A percentile compares a stretch with the other conserved stretches of the same genome.
These are phyloP conservation scores for Sebastes minor DNA, from an alignment of 2,797 vertebrate species.

Conservation along the genomic window DNA sequence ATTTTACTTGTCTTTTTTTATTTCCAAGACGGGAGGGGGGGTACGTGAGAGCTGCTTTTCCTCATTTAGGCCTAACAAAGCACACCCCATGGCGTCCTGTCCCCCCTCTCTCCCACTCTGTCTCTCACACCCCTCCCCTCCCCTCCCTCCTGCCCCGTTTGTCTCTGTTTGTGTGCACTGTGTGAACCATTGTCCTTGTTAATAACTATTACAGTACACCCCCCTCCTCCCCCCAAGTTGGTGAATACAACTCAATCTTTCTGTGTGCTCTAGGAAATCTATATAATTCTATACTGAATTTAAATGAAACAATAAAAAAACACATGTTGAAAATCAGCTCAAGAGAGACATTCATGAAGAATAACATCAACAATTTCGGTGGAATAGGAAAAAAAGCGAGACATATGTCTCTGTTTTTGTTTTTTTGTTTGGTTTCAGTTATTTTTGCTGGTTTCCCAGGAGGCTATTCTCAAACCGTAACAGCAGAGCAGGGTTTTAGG, in stretches of 20 bases:
- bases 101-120: constrained; percentile 32
- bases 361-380: constrained; percentile 53
- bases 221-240: constrained; percentile 53
- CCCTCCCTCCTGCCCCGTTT: constrained; percentile 52
- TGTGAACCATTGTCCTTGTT: constrained; percentile 81
- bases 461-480: constrained; percentile 59
- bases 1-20: constrained; percentile 69
- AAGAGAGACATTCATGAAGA: constrained; percentile 66
- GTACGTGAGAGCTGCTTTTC: constrained; percentile 71
- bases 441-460: constrained; percentile 73
- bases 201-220: constrained; percentile 75
- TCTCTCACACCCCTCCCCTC: constrained; percentile 63
- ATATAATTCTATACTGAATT: constrained; percentile 82
- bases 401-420: constrained; percentile 57
- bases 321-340: constrained; percentile 65
- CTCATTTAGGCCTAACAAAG: constrained; percentile 76
- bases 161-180: constrained; percentile 82
- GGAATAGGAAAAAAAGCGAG: constrained; percentile 21
- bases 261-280: constrained; percentile 86
- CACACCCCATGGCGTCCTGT: constrained; percentile 70
- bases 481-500: constrained; percentile 64
- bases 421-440: constrained; percentile 74
- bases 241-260: constrained; percentile 80
- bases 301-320: constrained; percentile 75
- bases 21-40: constrained; percentile 63